Percentiles rank a stretch among this genome's conserved stretches.
These are phyloP conservation scores for Heliornis fulica DNA, from an alignment of 2,113 vertebrate genomes.

Conservation along the genomic window DNA sequence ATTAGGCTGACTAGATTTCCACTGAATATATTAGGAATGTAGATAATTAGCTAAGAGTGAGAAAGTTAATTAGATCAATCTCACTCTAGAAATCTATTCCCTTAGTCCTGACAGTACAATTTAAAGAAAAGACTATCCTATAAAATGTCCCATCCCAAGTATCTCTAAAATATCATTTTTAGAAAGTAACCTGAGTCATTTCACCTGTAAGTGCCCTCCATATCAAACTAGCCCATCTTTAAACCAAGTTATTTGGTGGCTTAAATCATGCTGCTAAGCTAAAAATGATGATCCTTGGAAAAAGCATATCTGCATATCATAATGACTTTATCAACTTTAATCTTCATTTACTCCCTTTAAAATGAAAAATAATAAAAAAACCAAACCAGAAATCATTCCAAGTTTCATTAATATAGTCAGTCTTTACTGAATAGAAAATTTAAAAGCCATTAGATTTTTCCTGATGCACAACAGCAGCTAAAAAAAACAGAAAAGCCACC, in stretches of 20 bases:
- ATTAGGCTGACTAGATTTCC: not conserved
- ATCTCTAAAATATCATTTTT: not conserved
- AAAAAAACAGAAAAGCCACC: not conserved
- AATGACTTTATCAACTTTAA: not conserved
- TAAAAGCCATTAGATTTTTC: not conserved
- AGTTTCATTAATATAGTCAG: not conserved
- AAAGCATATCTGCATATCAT: not conserved
- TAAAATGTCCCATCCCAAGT: not conserved
- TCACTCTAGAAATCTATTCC: not conserved
- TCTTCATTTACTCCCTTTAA: not conserved
- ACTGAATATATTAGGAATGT: not conserved
- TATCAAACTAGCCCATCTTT: not conserved
- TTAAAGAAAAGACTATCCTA: too few relatives aligned
- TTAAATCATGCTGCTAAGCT: not conserved
- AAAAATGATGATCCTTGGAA: not conserved
- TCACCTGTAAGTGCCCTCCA: not conserved
- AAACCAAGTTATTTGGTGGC: not conserved
- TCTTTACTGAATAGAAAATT: not conserved
- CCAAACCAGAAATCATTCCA: too few relatives aligned
- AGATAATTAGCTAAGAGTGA: not conserved
- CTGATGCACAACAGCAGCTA: not conserved
- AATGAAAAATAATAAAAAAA: too few relatives aligned
- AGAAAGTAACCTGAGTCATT: not conserved
- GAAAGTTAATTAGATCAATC: not conserved
- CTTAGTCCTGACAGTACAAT: too few relatives aligned